Evolutionary conservation across 2,888 invertebrate species (phyloP), one percentile per base, ranked within the genome.

Genomic region (Lacanobia wlatinum): DNA sequence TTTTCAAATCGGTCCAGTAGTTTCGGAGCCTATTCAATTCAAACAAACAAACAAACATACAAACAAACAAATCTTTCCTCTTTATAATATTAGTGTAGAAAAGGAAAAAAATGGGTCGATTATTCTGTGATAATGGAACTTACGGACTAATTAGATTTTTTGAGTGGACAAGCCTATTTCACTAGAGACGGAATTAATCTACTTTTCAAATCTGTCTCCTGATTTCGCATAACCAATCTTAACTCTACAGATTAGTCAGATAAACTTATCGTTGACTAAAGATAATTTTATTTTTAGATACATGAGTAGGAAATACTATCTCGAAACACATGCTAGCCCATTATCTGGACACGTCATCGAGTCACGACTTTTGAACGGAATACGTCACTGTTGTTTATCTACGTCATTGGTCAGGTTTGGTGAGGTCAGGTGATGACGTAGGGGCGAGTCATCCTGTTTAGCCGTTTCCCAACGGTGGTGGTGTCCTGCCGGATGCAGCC

Each of bases 311-410:
- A n/a, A 58, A 4, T 38, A 34, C 2, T n/a, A 16, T 40, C 28
- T 21, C 10, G 16, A 34, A 66, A 9, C 28, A 61, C 14, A 16
- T 40, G 46, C 38, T 60, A n/a, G 60, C 0, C 8, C 18, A 62
- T 52, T 70, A 70, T 59, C 58, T 10, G 12, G 0, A 21, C 16
- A 76, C 69, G 76, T 76, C 62, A 70, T 14, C 1, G 1, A 55
- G 34, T 77, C 71, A 55, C 48, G 62, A 53, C 12, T 9, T 61
- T 34, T 52, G 34, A 53, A 16, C 40, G 1, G 21, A 52, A 14
- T 52, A 77, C 78, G 77, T 71, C 71, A 77, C 48, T 38, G 12
- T 1, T 10, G 9, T 71, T 50, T 8, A 28, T 52, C 21, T 9
- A 65, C 61, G 78, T 78, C 78, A 78, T 59, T 46, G 46, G 28